phyloP scores from a whole-genome alignment of 2,888 invertebrate genomes.

The Sarcophaga caerulescens region DNA sequence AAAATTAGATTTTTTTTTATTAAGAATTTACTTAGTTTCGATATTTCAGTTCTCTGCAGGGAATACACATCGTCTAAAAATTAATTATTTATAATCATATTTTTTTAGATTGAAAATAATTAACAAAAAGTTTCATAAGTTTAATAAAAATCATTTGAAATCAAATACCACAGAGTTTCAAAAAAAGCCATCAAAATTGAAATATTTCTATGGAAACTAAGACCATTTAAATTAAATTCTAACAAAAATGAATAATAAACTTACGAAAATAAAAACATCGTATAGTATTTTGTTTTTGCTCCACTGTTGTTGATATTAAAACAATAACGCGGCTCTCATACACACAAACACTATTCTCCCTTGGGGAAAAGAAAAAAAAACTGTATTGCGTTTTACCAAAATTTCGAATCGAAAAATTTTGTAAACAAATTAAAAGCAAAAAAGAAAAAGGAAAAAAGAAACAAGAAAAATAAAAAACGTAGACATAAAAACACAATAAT shows the following conservation, averaged over 20 bases:
- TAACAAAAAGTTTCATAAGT: too few relatives aligned
- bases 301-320: constrained; percentile 1
- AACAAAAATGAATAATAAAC: neutral
- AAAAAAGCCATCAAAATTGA: neutral
- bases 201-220: neutral
- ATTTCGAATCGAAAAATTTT: constrained; percentile 10
- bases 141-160: neutral
- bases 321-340: neutral
- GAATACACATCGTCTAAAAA: too few relatives aligned
- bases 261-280: neutral
- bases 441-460: constrained; percentile 24
- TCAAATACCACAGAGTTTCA: too few relatives aligned
- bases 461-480: neutral
- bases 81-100: too few relatives aligned
- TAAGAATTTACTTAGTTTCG: too few relatives aligned
- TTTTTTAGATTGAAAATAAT: too few relatives aligned
- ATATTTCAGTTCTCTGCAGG: too few relatives aligned
- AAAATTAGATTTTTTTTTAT: too few relatives aligned
- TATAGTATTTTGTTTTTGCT: neutral
- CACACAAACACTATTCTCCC: neutral
- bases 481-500: constrained; percentile 9
- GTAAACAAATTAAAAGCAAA: constrained; percentile 35
- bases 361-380: neutral
- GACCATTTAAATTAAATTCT: neutral
- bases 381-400: constrained; percentile 29